Conservation (phyloP, 2,113 vertebrate species). For the Strix aluco region DNA sequence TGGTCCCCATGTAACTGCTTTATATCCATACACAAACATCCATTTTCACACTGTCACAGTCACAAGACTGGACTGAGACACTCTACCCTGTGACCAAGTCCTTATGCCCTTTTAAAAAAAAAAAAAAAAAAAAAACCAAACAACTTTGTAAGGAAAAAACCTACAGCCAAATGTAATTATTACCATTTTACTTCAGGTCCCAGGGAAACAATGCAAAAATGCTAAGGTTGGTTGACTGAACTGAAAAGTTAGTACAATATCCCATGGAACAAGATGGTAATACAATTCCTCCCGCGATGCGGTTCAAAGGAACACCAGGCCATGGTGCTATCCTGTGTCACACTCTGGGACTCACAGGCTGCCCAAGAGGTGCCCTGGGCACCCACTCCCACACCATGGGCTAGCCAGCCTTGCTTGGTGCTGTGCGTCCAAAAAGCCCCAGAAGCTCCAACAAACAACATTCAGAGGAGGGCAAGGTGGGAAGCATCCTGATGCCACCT, state of each 20-base stretch:
- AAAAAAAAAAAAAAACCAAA: too few species aligned
- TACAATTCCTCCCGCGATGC: rapidly evolving
- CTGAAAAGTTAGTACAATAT: background rate
- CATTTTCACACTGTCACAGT: background rate
- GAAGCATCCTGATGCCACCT: background rate
- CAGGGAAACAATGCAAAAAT: background rate
- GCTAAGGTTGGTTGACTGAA: background rate
- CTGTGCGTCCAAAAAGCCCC: background rate
- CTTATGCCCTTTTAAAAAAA: background rate
- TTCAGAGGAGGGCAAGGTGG: background rate
- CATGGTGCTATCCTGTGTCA: background rate
- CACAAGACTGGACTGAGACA: background rate
- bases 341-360: background rate
- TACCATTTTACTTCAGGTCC: background rate
- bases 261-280: background rate
- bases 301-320: background rate
- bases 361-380: background rate
- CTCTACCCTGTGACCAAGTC: background rate
- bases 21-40: background rate
- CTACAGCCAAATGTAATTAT: background rate
- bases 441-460: background rate
- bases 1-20: background rate
- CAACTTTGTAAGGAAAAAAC: background rate
- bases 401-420: background rate
- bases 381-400: background rate